These are phyloP conservation scores for Plumapathes pennacea DNA, from an alignment of 92 coral and sea anemone genomes.

Conservation along the genomic window DNA sequence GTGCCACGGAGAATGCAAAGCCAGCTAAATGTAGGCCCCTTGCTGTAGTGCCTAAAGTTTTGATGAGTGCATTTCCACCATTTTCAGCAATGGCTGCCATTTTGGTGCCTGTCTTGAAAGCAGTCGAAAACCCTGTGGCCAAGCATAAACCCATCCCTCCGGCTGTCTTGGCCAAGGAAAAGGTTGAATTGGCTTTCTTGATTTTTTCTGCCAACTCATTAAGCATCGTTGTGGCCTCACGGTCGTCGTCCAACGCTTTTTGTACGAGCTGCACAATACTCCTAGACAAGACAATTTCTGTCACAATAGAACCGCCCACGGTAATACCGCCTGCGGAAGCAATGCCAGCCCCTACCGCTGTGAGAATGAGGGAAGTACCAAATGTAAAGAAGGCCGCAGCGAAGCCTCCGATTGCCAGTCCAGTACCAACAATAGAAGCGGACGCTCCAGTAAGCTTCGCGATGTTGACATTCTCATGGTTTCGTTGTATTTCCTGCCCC, in stretches of 20 bases:
- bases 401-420: conserved; percentile 16
- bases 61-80: no score
- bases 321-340: conserved; percentile 38
- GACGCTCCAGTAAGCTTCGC: conserved; percentile 35
- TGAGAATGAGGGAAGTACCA: conserved; percentile 32
- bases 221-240: conserved; percentile 3
- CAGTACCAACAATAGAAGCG: conserved; percentile 21
- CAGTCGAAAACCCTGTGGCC: no score
- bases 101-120: no score
- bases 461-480: conserved; percentile 18
- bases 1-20: no score
- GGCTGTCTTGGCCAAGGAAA: no score
- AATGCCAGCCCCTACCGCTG: conserved; percentile 40
- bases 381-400: conserved; percentile 32
- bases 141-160: no score
- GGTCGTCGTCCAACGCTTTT: conserved; percentile 1
- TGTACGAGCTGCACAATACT: no score
- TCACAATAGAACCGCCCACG: conserved; percentile 21
- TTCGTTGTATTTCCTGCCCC: conserved; percentile 6
- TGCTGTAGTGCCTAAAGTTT: no score
- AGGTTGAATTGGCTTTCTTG: no score
- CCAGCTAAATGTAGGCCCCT: no score
- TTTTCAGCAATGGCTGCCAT: no score
- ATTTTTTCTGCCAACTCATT: conserved; percentile 5
- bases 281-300: conserved; percentile 2